A percentile compares a stretch with the other conserved stretches of the same genome.
These are phyloP conservation scores for Galeopsomyia nigrocyanea DNA, from an alignment of 2,888 invertebrate species.

Conservation along the genomic window DNA sequence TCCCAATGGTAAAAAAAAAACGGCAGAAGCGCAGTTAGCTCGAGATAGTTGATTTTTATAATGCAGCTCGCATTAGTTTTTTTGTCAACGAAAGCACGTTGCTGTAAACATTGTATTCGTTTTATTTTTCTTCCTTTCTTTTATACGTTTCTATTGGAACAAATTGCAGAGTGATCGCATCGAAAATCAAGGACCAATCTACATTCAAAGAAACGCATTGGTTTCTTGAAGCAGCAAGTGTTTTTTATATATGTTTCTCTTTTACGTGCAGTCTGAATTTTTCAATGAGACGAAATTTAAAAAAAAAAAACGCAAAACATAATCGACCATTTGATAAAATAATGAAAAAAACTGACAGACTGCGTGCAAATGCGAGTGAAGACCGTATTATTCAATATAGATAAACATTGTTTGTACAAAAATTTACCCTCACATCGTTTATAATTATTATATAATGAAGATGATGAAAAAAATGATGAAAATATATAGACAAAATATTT, in stretches of 20 bases:
- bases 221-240: slow-evolving; percentile 29
- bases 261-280: slow-evolving; percentile 6
- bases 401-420: slow-evolving; percentile 42
- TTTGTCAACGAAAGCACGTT: slow-evolving; percentile 11
- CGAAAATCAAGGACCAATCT: slow-evolving; percentile 41
- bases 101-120: too few species aligned
- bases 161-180: slow-evolving; percentile 35
- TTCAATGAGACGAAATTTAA: slow-evolving; percentile 8
- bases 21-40: slow-evolving; percentile 13
- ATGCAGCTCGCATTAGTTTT: slow-evolving; percentile 6
- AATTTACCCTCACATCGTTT: slow-evolving; percentile 36
- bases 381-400: slow-evolving; percentile 29
- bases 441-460: slow-evolving; percentile 2
- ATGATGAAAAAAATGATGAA: slow-evolving; percentile 14
- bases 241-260: slow-evolving; percentile 34
- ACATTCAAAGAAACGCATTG: slow-evolving; percentile 26
- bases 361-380: slow-evolving; percentile 3
- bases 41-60: slow-evolving; percentile 34
- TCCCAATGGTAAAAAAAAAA: slow-evolving; percentile 33
- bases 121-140: not conserved
- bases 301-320: slow-evolving; percentile 10
- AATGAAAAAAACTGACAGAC: not conserved
- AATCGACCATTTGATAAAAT: slow-evolving; percentile 8
- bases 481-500: slow-evolving; percentile 34
- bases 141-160: slow-evolving; percentile 19